Conservation (phyloP, 64 coral and sea anemone genomes). For the Actinia tenebrosa region DNA sequence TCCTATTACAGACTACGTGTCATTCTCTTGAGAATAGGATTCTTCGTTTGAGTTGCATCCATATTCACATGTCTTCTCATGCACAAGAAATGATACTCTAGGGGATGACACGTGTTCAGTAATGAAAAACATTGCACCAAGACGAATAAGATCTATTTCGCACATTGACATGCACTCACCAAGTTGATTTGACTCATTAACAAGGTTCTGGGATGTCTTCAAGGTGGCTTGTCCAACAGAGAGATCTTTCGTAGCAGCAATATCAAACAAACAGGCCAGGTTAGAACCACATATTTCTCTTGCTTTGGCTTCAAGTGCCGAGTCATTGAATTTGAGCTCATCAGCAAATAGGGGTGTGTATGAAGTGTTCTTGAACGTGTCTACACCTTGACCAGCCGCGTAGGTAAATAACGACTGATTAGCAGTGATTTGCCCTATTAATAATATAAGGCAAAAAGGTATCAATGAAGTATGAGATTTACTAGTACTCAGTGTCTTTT, state of each 20-base stretch:
- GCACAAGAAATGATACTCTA: too few species aligned
- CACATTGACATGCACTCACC: constrained; percentile 4
- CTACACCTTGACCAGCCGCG: constrained; percentile 10
- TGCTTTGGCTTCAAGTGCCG: background rate
- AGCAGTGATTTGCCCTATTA: constrained; percentile 41
- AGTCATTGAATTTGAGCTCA: constrained; percentile 22
- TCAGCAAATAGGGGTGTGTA: constrained; percentile 41
- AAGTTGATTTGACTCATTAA: constrained; percentile 30
- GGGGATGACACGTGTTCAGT: too few species aligned
- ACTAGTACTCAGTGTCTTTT: too few species aligned
- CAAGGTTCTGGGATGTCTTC: background rate
- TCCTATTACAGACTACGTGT: too few species aligned
- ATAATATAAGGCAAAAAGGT: background rate
- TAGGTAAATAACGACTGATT: constrained; percentile 36
- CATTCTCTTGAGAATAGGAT: too few species aligned
- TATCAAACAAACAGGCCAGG: constrained; percentile 36
- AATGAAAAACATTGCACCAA: too few species aligned
- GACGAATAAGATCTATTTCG: too few species aligned
- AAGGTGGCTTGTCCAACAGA: constrained; percentile 34
- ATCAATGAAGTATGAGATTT: background rate
- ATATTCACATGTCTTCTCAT: too few species aligned
- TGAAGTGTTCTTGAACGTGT: background rate
- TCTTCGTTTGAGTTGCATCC: too few species aligned
- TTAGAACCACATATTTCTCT: constrained; percentile 12
- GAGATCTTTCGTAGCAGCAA: constrained; percentile 28